Evolutionary conservation across 2,113 vertebrate genomes (phyloP), one percentile per base, ranked within the genome.

Genomic region (Serilophus lunatus): DNA sequence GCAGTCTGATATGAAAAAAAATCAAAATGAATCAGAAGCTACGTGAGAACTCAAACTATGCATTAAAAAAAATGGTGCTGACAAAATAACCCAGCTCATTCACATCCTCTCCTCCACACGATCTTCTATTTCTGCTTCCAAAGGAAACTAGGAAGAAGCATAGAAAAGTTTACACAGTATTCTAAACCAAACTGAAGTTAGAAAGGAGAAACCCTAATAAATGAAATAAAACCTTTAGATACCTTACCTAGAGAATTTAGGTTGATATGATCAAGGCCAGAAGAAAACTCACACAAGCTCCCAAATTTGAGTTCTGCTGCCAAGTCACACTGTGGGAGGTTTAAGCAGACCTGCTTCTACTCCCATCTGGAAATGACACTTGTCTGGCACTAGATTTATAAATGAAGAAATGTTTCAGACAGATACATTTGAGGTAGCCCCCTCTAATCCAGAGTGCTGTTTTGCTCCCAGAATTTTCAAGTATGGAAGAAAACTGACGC

Each of bases 41-140:
- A 47, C 54, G 86, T 81, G 80, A 84, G 80, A 94, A 90, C 59
- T 92, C 64, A 88, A 96, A 93, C 22, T 76, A 80, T 31, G 47
- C 68, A 86, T 61, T 63, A 20, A 71, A 85, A 90, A 56, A 90
- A 66, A 18, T 2, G 38, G 12, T 64, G 76, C 83, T 91, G 91
- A 92, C 60, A 88, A 96, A 95, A 93, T 70, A 81, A 78, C 70
- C 56, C 54, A 88, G 65, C 69, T 95, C 72, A 84, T 92, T 92
- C 88, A 86, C 64, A 97, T 86, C 35, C n/a, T 75, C 69, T 90
- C 44, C 53, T 87, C 56, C 81, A 82, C 74, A 82, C 11, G 49
- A 69, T 90, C 84, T 79, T 82, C 79, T 83, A 38, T 45, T 88
- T 88, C 64, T 74, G 72, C 81, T 84, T 93, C 83, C 51, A 92